Base-by-base conservation (phyloP, 2,888 invertebrate genomes). In the Coenonympha glycerion region DNA sequence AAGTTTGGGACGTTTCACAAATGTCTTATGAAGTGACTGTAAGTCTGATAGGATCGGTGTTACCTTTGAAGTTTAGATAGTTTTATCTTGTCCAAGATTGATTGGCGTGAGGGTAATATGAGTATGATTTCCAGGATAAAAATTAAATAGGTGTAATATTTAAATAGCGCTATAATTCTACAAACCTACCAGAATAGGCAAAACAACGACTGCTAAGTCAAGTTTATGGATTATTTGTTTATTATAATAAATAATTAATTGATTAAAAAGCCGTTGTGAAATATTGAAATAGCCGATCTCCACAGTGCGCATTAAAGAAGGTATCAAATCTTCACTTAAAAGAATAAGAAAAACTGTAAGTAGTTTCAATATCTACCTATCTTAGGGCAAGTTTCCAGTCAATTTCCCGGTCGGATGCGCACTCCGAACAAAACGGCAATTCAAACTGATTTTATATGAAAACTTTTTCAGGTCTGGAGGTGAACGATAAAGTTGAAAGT, bases 321-420 rank as follows among this genome's bases (percentile, higher is more conserved):
- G 18, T 40, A 34, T 45, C 34, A 45, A 34, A 45, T 45, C 24
- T 45, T 16, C 16, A 18, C 21, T 45, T 13, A 26, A 36, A 3
- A 26, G 16, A 19, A 34, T n/a, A 46, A 28, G 24, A 24, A 19
- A 37, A 34, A 36, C 46, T 28, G 28, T 34, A 49, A 47, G 34
- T 37, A 53, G 40, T 50, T 56, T 53, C 55, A 58, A 53, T 49
- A 55, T 57, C 52, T 48, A 46, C 44, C 44, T 47, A 56, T 60
- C 59, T 55, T 44, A 46, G 44, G 30, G 42, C 40, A 63, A 65
- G 60, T 65, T 64, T 58, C 41, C 48, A 58, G 58, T 53, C 66
- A 70, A 71, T 71, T 70, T 70, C 56, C 53, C 62, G 60, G 57
- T 53, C 53, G 63, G 64, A 55, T 62, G 64, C 61, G 51, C 53